phyloP scores from a whole-genome alignment of 2,113 vertebrate genomes.

The Cyprinus carpio region DNA sequence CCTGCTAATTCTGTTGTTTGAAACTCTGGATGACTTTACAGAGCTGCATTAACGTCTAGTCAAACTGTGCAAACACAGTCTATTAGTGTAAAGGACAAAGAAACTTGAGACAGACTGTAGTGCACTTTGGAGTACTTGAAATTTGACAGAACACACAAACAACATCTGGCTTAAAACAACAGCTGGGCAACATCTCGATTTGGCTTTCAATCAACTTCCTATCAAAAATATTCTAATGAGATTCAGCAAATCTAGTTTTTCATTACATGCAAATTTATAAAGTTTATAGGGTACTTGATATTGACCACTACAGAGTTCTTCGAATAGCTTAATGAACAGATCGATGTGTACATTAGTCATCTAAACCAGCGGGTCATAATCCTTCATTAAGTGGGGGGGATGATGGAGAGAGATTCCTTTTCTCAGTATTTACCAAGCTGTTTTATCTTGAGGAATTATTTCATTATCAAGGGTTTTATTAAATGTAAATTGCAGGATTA shows the following conservation, averaged over 20 bases:
- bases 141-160: conserved; percentile 11
- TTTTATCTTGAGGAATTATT: too few species aligned
- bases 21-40: background rate
- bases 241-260: background rate
- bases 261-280: background rate
- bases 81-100: background rate
- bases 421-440: too few species aligned
- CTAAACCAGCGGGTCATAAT: background rate
- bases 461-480: too few species aligned
- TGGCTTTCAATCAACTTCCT: background rate
- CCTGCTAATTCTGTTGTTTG: background rate
- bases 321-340: conserved; percentile 15
- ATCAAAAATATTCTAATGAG: conserved; percentile 27
- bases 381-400: background rate
- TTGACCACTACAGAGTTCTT: background rate
- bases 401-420: too few species aligned
- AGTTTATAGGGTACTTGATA: too few species aligned
- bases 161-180: background rate
- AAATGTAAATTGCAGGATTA: too few species aligned
- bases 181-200: conserved; percentile 16
- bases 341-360: conserved; percentile 9
- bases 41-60: too few species aligned
- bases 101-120: background rate
- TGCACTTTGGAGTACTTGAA: background rate
- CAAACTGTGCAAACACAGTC: background rate